These are phyloP conservation scores for Syrrhaptes paradoxus DNA, from an alignment of 2,113 vertebrate genomes.

Conservation along the genomic window DNA sequence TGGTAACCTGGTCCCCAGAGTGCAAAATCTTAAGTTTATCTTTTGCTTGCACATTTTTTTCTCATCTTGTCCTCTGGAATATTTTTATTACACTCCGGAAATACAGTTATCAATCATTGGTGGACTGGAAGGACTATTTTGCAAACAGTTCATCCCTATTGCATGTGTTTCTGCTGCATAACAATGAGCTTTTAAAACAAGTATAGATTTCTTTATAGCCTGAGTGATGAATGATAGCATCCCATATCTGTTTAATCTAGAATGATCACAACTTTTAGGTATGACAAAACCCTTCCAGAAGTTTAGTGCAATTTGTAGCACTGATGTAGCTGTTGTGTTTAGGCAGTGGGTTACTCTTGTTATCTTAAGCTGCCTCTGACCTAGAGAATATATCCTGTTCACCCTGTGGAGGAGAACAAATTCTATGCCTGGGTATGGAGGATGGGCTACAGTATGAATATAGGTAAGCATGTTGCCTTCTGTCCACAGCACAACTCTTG, in stretches of 20 bases:
- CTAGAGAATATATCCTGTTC: neutral
- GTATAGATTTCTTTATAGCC: neutral
- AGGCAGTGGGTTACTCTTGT: neutral
- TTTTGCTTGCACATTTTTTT: neutral
- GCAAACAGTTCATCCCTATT: neutral
- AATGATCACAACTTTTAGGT: neutral
- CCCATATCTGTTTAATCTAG: neutral
- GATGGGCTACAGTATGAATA: rapidly evolving
- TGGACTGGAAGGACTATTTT: neutral
- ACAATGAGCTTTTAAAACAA: neutral
- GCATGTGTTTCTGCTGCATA: neutral
- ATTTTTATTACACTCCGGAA: neutral
- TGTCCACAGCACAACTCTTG: neutral
- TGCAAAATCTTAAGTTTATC: neutral
- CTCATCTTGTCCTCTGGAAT: neutral
- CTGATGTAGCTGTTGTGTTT: neutral
- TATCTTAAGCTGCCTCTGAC: neutral
- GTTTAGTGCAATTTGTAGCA: neutral
- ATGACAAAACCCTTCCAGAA: neutral
- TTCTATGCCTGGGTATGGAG: neutral
- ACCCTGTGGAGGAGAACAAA: neutral
- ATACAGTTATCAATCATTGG: neutral
- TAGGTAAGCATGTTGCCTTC: neutral
- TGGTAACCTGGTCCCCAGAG: neutral
- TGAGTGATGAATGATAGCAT: neutral